Base-by-base conservation (phyloP, 1,140 invertebrate genomes). In the Ips nitidus region DNA sequence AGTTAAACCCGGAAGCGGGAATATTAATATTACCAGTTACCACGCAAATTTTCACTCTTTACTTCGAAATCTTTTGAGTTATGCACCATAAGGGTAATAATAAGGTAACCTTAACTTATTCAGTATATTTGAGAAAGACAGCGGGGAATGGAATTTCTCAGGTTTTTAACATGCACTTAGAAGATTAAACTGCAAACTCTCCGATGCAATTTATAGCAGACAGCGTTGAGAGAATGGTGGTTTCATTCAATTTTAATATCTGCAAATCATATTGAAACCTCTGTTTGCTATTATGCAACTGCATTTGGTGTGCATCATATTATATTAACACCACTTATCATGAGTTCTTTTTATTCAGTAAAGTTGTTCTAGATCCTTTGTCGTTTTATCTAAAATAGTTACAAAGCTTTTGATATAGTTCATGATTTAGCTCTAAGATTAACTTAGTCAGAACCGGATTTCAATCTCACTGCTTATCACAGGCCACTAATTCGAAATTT, bases 331-430 rank as follows among this genome's bases (percentile, higher is more conserved):
- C 45, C 22, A 50, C 22, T 22, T 22, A 50, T 22, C 45, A 22
- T 50, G 45, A 50, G 22, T 8, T 50, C 45, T 50, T 1, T 50
- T 6, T 8, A 50, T 50, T 22, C 22, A 50, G 6, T 22, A 8
- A 50, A 50, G 6, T 8, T 50, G 7, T 22, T 50, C 45, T 50
- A 22, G 45, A 50, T 22, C 22, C 22, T 22, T 22, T 22, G 45
- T 3, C 45, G 6, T 22, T 50, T 50, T 50, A 50, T 50, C 45
- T 50, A 50, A 2, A 6, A 6, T 50, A 8, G 45, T 50, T 50
- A 50, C 45, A 50, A 50, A 50, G 45, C 45, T 3, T 50, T 50
- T 50, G 45, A 50, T 50, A 50, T 50, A 22, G 7, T 50, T 50
- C 7, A 50, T 50, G 45, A 50, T 22, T 50, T 50, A 50, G 7